Base-by-base conservation (phyloP, 2,888 invertebrate genomes). In the Epinotia demarniana region DNA sequence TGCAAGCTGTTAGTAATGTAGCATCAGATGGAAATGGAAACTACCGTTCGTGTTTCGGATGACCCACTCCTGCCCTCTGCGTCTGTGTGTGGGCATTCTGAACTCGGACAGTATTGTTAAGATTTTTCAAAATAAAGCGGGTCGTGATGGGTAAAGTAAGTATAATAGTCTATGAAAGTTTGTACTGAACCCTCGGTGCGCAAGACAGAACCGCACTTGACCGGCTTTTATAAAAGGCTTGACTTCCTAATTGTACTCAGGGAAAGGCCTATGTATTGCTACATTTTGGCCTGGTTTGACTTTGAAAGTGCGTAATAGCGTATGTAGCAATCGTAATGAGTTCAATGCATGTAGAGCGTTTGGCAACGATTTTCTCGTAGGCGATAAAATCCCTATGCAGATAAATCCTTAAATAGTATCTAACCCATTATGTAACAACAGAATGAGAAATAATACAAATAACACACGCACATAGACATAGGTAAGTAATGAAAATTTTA, bases 251-350 rank as follows among this genome's bases (percentile, higher is more conserved):
- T 63, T 74, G 63, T 23, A 63, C 19, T 46, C 4, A 62, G 60
- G 18, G 68, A 73, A 73, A 73, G 67, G 67, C 19, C 39, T 53
- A 55, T 68, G 55, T 53, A 55, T 73, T 63, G 64, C 70, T 33
- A 43, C 49, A 75, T 60, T 75, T 75, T 75, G 58, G 46, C 71
- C 75, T 60, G 58, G 75, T 75, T 71, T 66, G 49, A 39, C 23
- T 63, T 75, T 75, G 75, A 75, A 75, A 75, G 70, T 75, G 53
- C 27, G 12, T 55, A n/a, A n/a, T n/a, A 43, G 55, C 39, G 39
- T 53, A 18, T 66, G 66, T 66, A 53, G 66, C 58, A 70, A 75
- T 18, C 12, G 3, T 73, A 67, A 53, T 67, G 60, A 16, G 19
- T 27, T 46, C 13, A 64, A 43, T 27, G 57, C 16, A 64, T 27